Base-by-base conservation (phyloP, 2,113 vertebrate species). In the Microtus montanus region DNA sequence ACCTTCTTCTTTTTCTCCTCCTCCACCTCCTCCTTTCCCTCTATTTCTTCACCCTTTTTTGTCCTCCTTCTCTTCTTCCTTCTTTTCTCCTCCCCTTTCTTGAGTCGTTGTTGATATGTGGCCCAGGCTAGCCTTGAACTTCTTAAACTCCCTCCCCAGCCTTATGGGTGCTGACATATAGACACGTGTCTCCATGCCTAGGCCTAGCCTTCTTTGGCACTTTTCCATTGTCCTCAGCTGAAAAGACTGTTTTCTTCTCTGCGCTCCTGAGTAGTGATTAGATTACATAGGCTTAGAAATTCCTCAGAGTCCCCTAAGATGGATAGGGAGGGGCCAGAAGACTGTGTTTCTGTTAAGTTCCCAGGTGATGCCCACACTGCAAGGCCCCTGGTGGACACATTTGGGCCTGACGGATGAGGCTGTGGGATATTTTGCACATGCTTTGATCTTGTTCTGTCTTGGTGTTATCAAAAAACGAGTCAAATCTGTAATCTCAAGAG, bases 161-260 rank as follows among this genome's bases (percentile, higher is more conserved):
- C 44, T 79, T 33, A 44, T 28, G 33, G 52, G 44, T 12, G 13
- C 88, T 78, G 61, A 63, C 41, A 49, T 15, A 77, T 22, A 78
- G 73, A 35, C 0, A 1, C 26, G 22, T 70, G 33, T 85, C 83
- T 35, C 61, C 15, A 35, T 20, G 38, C 4, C 30, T 35, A 10
- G 3, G 13, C 41, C n/a, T 66, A 63, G 41, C 20, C 49, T 70
- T 87, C 47, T 80, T 85, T 35, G 71, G 26, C 13, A 14, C 30
- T 71, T 93, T 92, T 84, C 90, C 35, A n/a, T 79, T 95, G 87
- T 28, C 24, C 49, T 78, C 3, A 47, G 63, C 87, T 85, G 41
- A 63, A 64, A 82, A 66, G 88, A 66, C n/a, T 71, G 9, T 12
- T 80, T 84, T 35, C 85, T 68, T 35, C 14, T 14, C 1, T 5